Percentiles rank a stretch among this genome's conserved stretches.
Conservation (phyloP, 2,113 vertebrate genomes). For the Sinocyclocheilus rhinocerous region DNA sequence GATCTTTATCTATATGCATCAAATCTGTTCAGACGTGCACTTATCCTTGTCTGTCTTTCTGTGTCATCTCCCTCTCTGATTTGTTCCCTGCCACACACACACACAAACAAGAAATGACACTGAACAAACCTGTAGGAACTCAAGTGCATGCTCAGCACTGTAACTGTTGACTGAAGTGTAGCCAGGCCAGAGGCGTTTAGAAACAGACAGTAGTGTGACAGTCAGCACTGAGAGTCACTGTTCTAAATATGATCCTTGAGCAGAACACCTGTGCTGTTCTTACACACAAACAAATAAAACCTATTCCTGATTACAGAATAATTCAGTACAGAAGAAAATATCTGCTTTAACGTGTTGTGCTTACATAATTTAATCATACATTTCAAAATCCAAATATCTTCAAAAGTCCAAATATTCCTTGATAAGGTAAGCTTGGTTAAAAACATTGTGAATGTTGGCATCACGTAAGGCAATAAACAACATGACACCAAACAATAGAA, state of each 20-base stretch:
- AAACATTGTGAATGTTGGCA: neutral
- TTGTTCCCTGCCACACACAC: slow-evolving; percentile 36
- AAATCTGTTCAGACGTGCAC: slow-evolving; percentile 48
- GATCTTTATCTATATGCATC: slow-evolving; percentile 32
- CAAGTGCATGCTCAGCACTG: slow-evolving; percentile 42
- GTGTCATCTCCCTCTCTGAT: slow-evolving; percentile 50
- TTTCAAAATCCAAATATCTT: neutral
- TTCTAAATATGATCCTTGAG: slow-evolving; percentile 15
- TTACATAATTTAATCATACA: neutral
- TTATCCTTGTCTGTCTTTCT: slow-evolving; percentile 26
- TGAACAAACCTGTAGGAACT: slow-evolving; percentile 5
- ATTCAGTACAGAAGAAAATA: neutral
- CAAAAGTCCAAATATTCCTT: neutral
- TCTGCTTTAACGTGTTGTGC: neutral
- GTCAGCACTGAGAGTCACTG: neutral
- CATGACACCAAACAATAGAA: no score
- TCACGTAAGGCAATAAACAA: neutral
- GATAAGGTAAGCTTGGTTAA: neutral
- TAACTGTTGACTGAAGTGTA: slow-evolving; percentile 27
- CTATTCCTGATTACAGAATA: neutral
- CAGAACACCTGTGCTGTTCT: slow-evolving; percentile 2
- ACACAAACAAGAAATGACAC: slow-evolving; percentile 17
- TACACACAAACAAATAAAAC: neutral
- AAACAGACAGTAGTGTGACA: slow-evolving; percentile 2
- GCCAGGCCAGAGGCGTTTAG: slow-evolving; percentile 3